Percentiles rank a stretch among this genome's conserved stretches.
Evolutionary conservation across 2,113 vertebrate genomes (phyloP).

Genomic region (Verasper variegatus): DNA sequence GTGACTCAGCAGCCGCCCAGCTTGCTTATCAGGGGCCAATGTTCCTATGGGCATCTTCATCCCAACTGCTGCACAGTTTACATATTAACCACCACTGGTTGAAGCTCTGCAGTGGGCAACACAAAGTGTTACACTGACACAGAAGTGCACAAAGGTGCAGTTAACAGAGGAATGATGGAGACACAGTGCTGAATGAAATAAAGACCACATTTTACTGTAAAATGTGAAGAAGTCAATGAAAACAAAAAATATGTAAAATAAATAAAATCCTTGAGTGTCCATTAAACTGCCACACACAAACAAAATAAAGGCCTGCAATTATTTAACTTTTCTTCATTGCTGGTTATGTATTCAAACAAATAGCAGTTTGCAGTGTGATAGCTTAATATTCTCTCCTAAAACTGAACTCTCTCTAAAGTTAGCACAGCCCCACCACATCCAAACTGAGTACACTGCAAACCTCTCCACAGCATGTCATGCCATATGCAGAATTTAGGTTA

Average conservation of each 20-base stretch:
- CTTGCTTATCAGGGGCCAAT: conserved; percentile 73
- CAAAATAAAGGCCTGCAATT: neutral
- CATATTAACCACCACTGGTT: conserved; percentile 73
- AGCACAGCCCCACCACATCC: conserved; percentile 1
- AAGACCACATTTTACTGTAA: neutral
- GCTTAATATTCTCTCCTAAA: conserved; percentile 17
- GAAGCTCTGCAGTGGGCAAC: neutral
- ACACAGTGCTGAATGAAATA: neutral
- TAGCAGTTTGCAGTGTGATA: neutral
- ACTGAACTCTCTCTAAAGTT: conserved; percentile 6
- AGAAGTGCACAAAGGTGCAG: neutral
- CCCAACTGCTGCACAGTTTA: conserved; percentile 61
- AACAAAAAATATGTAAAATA: neutral
- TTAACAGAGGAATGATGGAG: neutral
- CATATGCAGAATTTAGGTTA: conserved; percentile 2
- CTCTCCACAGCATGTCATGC: neutral
- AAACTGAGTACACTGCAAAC: conserved; percentile 11
- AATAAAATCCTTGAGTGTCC: neutral
- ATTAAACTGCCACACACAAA: neutral
- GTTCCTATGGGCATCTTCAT: conserved; percentile 69
- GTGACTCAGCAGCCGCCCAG: conserved; percentile 44
- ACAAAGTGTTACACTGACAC: neutral
- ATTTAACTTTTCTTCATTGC: neutral
- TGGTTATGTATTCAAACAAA: conserved; percentile 12
- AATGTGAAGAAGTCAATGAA: neutral